Evolutionary conservation across 2,888 invertebrate genomes (phyloP), one percentile per base, ranked within the genome.

Genomic region (Tolmerus cingulatus): DNA sequence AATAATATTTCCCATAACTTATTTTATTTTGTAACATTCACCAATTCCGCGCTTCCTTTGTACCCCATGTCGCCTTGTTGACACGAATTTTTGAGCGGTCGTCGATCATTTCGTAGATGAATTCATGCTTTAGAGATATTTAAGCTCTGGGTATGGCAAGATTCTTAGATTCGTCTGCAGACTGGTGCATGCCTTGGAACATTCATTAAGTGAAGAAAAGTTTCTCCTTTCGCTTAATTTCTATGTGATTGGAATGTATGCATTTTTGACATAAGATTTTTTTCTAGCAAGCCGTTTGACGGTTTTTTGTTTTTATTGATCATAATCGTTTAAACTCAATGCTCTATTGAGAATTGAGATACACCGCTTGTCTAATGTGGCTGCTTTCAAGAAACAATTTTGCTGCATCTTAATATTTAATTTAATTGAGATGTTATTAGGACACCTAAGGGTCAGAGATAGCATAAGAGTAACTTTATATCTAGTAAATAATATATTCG

Each of bases 281-380:
- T 84, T 84, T 84, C 84, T 43, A 66, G 74, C 84, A 84, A 84
- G 84, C 74, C 84, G 74, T 84, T 66, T 34, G n/a, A 81, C 81
- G 81, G 81, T 81, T 55, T 34, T 66, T 66, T 66, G 9, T 19
- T 77, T 77, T 77, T 77, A 77, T 66, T 66, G 66, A 27, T 77
- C 40, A 19, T 77, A 77, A 77, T 77, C 23, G n/a, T 8, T 77
- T 37, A 76, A n/a, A 34, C 8, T 76, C 34, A 19, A 23, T 23
- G 4, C 27, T 66, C 66, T 66, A n/a, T 66, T 66, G 27, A 66
- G 66, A 19, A n/a, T 66, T 66, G 27, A 66, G 66, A 19, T 66
- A 57, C 66, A 66, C 66, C 27, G 66, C 66, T 66, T 66, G 23
- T 66, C 23, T 66, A 66, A 66, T 66, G 19, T 66, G 23, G 27